Percentiles rank a stretch among this genome's conserved stretches.
Evolutionary conservation across 2,888 invertebrate genomes (phyloP).

Genomic region (Tachina lurida): DNA sequence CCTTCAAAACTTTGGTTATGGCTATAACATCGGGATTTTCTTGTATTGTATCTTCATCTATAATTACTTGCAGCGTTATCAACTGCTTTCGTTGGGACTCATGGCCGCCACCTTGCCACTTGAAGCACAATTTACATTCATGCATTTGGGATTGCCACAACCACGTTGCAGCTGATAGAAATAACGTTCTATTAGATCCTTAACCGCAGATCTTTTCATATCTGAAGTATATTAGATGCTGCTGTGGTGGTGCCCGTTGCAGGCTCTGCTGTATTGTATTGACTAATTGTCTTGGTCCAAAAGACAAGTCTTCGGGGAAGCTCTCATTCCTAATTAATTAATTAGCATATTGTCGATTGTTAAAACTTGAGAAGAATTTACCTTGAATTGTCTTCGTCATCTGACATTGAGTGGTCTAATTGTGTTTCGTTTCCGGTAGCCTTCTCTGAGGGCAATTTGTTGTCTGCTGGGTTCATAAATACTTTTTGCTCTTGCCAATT

Average conservation of each 20-base stretch:
- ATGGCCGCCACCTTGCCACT: constrained; percentile 91
- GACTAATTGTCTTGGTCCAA: constrained; percentile 60
- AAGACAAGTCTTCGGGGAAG: constrained; percentile 54
- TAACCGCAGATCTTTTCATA: constrained; percentile 91
- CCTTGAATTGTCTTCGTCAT: constrained; percentile 84
- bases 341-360: not conserved
- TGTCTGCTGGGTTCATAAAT: constrained; percentile 64
- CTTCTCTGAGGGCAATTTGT: constrained; percentile 61
- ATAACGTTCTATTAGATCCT: constrained; percentile 94
- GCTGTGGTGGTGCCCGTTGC: not conserved
- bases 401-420: constrained; percentile 69
- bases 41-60: constrained; percentile 90
- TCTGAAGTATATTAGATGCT: constrained; percentile 77
- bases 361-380: constrained; percentile 77
- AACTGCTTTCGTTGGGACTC: constrained; percentile 94
- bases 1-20: constrained; percentile 94
- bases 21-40: constrained; percentile 93
- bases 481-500: constrained; percentile 52
- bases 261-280: constrained; percentile 15
- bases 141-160: constrained; percentile 94
- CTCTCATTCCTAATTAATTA: not conserved
- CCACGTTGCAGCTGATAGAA: constrained; percentile 96
- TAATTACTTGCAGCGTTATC: constrained; percentile 92
- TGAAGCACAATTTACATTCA: constrained; percentile 94
- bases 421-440: constrained; percentile 39